These are phyloP conservation scores for Leptothorax acervorum DNA, from an alignment of 2,888 invertebrate species.

Conservation along the genomic window DNA sequence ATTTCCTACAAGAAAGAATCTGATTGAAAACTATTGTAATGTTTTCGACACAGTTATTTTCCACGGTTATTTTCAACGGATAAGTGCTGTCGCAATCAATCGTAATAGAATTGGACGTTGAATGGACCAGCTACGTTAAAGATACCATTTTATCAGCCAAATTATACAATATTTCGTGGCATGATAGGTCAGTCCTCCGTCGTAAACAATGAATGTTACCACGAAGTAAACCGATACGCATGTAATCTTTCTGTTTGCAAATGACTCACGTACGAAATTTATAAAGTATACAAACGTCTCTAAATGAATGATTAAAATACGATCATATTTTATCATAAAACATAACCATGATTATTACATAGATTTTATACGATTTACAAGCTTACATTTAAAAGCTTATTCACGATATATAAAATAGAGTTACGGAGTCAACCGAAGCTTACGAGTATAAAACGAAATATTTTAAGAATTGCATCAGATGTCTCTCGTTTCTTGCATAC, in stretches of 20 bases:
- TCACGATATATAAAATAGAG: background rate
- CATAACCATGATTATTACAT: background rate
- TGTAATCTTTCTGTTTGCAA: background rate
- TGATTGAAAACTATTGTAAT: background rate
- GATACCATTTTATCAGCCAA: conserved; percentile 9
- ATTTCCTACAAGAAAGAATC: background rate
- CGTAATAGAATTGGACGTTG: background rate
- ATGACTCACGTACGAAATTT: background rate
- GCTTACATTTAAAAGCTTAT: background rate
- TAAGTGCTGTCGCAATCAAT: conserved; percentile 7
- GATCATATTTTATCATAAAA: background rate
- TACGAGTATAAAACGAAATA: background rate
- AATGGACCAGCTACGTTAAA: background rate
- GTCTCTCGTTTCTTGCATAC: background rate
- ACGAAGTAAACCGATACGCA: background rate
- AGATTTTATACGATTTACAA: background rate
- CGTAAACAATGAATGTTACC: conserved; percentile 37
- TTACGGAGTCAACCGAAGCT: background rate
- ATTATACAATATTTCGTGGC: conserved; percentile 19
- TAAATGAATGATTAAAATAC: background rate
- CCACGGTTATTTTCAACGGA: background rate
- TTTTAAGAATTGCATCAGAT: conserved; percentile 11
- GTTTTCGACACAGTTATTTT: conserved; percentile 3
- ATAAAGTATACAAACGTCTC: background rate
- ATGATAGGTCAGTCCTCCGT: background rate